phyloP scores from a whole-genome alignment of 2,797 vertebrate genomes.

The Ambastaia sidthimunki region DNA sequence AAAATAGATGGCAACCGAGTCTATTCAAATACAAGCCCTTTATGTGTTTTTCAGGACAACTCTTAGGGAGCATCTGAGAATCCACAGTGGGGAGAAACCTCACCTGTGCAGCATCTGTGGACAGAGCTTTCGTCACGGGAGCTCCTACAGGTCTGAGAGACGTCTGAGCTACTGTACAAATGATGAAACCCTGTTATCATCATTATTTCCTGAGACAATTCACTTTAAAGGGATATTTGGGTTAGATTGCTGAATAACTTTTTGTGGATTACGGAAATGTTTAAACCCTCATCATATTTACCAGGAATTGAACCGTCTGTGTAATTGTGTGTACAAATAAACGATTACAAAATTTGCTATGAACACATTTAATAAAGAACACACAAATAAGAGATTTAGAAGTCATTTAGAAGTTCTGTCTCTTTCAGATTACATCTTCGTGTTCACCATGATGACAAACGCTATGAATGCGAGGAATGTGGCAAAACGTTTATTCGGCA shows the following conservation, averaged over 20 bases:
- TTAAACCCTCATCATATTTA: too few species aligned
- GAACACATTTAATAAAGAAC: too few species aligned
- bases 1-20: background rate
- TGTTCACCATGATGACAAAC: conserved; percentile 97
- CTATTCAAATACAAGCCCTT: conserved; percentile 12
- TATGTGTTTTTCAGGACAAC: conserved; percentile 83
- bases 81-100: conserved; percentile 98
- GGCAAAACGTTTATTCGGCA: conserved; percentile 98
- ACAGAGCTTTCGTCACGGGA: conserved; percentile 96
- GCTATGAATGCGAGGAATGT: conserved; percentile 95
- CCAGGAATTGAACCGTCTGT: too few species aligned
- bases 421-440: conserved; percentile 88
- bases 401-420: too few species aligned
- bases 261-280: too few species aligned
- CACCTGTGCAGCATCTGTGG: conserved; percentile 98
- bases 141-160: conserved; percentile 89
- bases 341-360: too few species aligned
- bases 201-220: background rate
- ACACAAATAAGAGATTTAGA: too few species aligned
- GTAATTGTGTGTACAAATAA: too few species aligned
- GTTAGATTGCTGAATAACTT: too few species aligned
- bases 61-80: conserved; percentile 93
- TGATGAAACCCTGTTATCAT: background rate
- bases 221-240: too few species aligned
- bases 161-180: background rate